These are phyloP conservation scores for Spialia ferax DNA, from an alignment of 2,888 invertebrate species.

Conservation along the genomic window DNA sequence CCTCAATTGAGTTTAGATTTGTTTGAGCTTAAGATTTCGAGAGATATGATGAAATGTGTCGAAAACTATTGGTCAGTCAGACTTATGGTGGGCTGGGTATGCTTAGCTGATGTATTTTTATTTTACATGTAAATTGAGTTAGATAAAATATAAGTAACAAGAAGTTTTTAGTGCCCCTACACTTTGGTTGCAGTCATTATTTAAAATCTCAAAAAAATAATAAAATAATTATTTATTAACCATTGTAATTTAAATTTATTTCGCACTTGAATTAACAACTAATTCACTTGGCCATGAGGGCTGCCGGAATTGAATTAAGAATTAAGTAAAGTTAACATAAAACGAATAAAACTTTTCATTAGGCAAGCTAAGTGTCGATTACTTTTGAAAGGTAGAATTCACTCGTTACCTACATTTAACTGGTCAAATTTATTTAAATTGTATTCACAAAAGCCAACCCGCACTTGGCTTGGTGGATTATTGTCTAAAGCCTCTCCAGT, in stretches of 20 bases:
- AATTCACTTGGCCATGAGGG: neutral
- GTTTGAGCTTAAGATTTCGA: neutral
- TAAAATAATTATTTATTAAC: neutral
- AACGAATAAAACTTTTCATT: neutral
- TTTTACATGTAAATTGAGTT: too few relatives aligned
- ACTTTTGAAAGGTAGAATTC: slow-evolving; percentile 15
- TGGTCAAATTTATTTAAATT: slow-evolving; percentile 23
- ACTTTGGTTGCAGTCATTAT: too few relatives aligned
- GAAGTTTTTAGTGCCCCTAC: too few relatives aligned
- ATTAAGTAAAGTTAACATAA: neutral
- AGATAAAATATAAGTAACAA: too few relatives aligned
- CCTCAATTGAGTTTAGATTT: slow-evolving; percentile 24
- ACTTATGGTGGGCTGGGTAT: neutral
- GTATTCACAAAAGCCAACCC: slow-evolving; percentile 10
- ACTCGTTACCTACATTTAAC: slow-evolving; percentile 6
- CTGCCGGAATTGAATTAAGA: slow-evolving; percentile 11
- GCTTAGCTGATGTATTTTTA: too few relatives aligned
- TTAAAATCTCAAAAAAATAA: neutral
- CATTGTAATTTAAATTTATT: neutral
- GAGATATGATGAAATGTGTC: neutral
- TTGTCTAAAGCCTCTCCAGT: too few relatives aligned
- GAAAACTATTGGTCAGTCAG: neutral
- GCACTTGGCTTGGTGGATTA: too few relatives aligned
- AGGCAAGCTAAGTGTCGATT: slow-evolving; percentile 7
- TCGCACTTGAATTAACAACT: neutral